A percentile compares a stretch with the other conserved stretches of the same genome.
These are phyloP conservation scores for Sympetrum striolatum DNA, from an alignment of 2,888 invertebrate species.

Conservation along the genomic window DNA sequence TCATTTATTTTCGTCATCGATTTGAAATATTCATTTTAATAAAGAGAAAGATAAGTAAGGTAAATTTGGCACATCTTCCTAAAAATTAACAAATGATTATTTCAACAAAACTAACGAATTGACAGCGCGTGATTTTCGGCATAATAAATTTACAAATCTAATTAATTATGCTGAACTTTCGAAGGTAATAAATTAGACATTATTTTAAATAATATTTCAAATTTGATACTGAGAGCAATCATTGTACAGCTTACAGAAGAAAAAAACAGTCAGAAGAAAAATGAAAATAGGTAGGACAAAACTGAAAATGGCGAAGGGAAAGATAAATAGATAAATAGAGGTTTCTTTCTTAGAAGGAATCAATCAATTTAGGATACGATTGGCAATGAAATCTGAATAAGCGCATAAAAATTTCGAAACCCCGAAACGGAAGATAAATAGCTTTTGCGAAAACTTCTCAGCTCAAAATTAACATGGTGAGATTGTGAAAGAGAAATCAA, in stretches of 20 bases:
- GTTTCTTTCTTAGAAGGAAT: background rate
- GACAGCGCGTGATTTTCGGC: no score
- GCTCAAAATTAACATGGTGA: background rate
- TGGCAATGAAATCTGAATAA: background rate
- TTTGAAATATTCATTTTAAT: no score
- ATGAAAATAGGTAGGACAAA: background rate
- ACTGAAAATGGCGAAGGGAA: background rate
- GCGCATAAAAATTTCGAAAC: background rate
- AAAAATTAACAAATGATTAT: no score
- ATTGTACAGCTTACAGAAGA: background rate
- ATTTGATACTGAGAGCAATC: no score
- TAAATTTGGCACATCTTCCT: no score
- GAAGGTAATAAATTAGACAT: no score
- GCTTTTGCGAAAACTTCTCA: background rate
- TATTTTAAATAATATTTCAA: no score
- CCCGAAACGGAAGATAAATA: background rate
- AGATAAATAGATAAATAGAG: background rate
- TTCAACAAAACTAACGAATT: no score
- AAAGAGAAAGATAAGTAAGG: no score
- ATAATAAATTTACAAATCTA: no score
- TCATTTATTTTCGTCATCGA: no score
- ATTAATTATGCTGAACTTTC: no score
- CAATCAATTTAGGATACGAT: background rate
- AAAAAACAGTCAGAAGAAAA: background rate
- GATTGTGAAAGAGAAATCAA: background rate